Evolutionary conservation across 2,797 vertebrate species (phyloP), one percentile per base, ranked within the genome.

Genomic region (Mallotus villosus): DNA sequence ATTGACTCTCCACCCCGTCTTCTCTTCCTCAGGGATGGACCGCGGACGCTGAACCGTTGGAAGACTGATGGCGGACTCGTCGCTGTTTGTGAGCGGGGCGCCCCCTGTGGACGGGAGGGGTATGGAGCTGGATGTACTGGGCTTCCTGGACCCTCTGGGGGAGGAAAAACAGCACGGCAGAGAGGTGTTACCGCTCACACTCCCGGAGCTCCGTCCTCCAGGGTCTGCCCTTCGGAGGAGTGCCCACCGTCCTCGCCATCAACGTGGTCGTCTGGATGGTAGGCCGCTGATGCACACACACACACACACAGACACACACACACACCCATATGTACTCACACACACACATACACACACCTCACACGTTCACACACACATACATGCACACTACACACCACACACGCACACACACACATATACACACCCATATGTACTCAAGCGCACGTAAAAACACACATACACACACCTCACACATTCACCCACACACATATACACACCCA

Each of bases 211-310:
- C 95, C 0, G 97, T 99, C 70, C 94, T 99, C 63, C 95, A 97
- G 85, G 97, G 97, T 4, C 91, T 98, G 86, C 95, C 97, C 0
- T 99, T 99, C 0, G 97, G 97, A 0, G 97, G 97, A 0, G 90
- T 99, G 67, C 97, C 97, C 77, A 98, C 97, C 0, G 97, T 99
- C 71, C 94, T 99, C 0, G 68, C 90, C 83, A 94, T 99, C 87
- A 99, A 99, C 61, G 78, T 95, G 60, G 73, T 94, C 76, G 80
- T 97, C 76, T 99, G 97, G 97, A 86, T 99, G 95, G 97, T 99
- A 91, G 29, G 88, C 86, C 14, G 60, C 67, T 53, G 29, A 41
- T 49, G n/a, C 67, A 32, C 49, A 32, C 49, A 49, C n/a, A n/a
- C 65, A 53, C 8, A 17, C 0, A 22, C 21, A 27, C 24, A 17